Conservation (phyloP, 2,888 invertebrate genomes). For the Andrena hattorfiana region DNA sequence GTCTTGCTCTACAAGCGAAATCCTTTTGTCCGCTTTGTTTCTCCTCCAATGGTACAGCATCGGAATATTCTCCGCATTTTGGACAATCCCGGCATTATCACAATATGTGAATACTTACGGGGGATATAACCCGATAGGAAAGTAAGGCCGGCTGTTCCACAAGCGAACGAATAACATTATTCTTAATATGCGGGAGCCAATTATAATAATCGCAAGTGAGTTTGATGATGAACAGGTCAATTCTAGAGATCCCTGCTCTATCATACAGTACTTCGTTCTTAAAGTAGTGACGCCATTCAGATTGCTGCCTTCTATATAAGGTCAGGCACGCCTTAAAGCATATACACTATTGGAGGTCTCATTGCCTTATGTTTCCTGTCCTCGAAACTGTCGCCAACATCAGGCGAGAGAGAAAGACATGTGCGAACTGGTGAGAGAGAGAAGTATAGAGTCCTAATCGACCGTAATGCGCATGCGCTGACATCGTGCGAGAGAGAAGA, state of each 20-base stretch:
- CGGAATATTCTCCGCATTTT: neutral
- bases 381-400: no score
- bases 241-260: neutral
- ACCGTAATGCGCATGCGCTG: no score
- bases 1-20: no score
- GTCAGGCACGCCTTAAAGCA: no score
- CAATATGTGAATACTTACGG: neutral
- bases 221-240: neutral
- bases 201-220: neutral
- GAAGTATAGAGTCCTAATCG: no score
- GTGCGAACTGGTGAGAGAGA: no score
- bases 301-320: neutral
- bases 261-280: neutral
- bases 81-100: neutral
- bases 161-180: neutral
- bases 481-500: no score
- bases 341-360: no score
- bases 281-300: neutral
- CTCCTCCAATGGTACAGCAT: neutral
- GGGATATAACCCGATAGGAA: neutral
- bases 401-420: no score
- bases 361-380: no score
- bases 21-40: no score
- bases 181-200: neutral
- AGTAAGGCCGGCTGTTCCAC: neutral